Conservation (phyloP, 2,113 vertebrate species). For the Morphnarchus princeps region DNA sequence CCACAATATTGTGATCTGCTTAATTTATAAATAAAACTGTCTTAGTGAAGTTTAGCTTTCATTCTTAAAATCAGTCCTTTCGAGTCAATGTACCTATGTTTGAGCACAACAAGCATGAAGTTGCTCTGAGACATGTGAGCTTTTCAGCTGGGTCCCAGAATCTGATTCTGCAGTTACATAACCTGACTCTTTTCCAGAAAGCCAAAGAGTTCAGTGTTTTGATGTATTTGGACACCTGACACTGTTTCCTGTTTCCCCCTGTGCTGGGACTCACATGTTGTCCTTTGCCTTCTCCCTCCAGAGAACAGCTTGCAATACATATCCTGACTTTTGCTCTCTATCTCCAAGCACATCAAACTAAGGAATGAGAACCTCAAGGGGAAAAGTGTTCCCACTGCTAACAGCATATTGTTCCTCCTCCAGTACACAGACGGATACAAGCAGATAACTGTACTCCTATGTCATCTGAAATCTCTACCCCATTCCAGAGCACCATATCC, state of each 20-base stretch:
- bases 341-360: neutral
- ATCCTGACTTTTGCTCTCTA: neutral
- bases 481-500: neutral
- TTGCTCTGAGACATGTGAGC: accelerated
- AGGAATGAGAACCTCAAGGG: constrained; percentile 15
- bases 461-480: neutral
- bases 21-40: neutral
- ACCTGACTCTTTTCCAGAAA: constrained; percentile 1
- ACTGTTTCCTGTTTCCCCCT: neutral
- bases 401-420: neutral
- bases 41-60: neutral
- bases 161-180: neutral
- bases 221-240: constrained; percentile 38
- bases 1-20: neutral
- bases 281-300: neutral
- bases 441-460: neutral
- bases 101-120: neutral
- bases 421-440: neutral
- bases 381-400: neutral
- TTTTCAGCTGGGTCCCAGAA: neutral
- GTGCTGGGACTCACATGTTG: neutral
- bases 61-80: neutral
- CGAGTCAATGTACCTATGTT: accelerated
- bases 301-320: neutral
- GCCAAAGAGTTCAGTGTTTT: neutral